These are phyloP conservation scores for Okamejei kenojei DNA, from an alignment of 2,797 vertebrate genomes.

Conservation along the genomic window DNA sequence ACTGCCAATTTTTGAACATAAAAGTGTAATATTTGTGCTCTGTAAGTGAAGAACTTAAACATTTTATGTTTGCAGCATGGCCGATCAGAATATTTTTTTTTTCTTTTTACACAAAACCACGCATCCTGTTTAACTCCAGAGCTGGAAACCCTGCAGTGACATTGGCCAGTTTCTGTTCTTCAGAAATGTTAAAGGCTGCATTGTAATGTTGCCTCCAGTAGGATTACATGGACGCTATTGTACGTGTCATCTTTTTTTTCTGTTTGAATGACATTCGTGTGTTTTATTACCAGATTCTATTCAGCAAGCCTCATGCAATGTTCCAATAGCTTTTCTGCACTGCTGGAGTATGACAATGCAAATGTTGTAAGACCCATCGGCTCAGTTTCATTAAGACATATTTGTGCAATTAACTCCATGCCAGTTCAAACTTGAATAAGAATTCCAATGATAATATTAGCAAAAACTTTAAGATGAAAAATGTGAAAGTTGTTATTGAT, in stretches of 20 bases:
- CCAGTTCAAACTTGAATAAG: background rate
- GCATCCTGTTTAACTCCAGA: background rate
- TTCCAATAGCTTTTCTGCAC: background rate
- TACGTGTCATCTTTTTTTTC: background rate
- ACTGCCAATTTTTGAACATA: background rate
- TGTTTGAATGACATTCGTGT: background rate
- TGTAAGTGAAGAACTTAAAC: background rate
- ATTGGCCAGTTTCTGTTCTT: background rate
- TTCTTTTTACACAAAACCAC: background rate
- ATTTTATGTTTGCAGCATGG: background rate
- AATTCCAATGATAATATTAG: background rate
- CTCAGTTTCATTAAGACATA: background rate
- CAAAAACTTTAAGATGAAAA: background rate
- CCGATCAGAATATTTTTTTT: background rate
- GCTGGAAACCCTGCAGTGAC: background rate
- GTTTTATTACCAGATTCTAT: background rate
- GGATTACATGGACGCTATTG: background rate
- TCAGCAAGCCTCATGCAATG: background rate
- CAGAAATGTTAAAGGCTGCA: background rate
- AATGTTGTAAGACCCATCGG: conserved; percentile 3
- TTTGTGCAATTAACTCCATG: background rate
- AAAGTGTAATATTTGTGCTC: background rate
- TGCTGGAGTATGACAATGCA: background rate
- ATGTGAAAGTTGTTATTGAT: background rate
- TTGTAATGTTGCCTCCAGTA: background rate